phyloP scores from a whole-genome alignment of 2,888 invertebrate species.

The Serripes groenlandicus region DNA sequence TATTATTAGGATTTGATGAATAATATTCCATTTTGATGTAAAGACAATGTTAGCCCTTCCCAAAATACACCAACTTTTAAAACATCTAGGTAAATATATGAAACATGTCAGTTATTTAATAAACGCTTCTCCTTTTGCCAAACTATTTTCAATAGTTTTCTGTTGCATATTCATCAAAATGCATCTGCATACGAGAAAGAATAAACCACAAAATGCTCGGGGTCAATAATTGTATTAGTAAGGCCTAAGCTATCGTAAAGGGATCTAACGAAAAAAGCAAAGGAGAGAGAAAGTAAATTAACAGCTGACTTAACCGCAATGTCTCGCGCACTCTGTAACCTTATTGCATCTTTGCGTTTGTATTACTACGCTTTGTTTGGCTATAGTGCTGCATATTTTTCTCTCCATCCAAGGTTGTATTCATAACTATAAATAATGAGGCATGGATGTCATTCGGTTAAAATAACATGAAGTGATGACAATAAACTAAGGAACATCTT shows the following conservation, averaged over 20 bases:
- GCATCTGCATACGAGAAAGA: too few relatives aligned
- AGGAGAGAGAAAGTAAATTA: slow-evolving; percentile 18
- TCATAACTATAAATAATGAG: background rate
- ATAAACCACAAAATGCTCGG: background rate
- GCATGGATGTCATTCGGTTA: background rate
- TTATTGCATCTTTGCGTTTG: slow-evolving; percentile 6
- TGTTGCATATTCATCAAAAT: too few relatives aligned
- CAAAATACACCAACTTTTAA: too few relatives aligned
- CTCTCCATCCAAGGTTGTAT: too few relatives aligned
- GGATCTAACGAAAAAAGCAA: slow-evolving; percentile 14
- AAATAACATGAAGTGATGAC: background rate
- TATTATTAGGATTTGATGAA: too few relatives aligned
- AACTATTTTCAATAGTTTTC: too few relatives aligned
- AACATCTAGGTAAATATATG: too few relatives aligned
- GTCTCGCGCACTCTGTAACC: slow-evolving; percentile 21
- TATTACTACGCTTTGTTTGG: background rate
- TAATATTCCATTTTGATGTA: too few relatives aligned
- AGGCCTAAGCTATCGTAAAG: background rate
- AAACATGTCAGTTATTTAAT: too few relatives aligned
- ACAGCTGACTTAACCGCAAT: slow-evolving; percentile 23
- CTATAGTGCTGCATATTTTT: background rate
- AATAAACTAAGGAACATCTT: too few relatives aligned
- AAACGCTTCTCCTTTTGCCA: too few relatives aligned
- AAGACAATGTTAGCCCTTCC: too few relatives aligned
- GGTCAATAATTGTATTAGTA: background rate